Evolutionary conservation across 2,113 vertebrate genomes (phyloP), one percentile per base, ranked within the genome.

Genomic region (Candoia aspera): DNA sequence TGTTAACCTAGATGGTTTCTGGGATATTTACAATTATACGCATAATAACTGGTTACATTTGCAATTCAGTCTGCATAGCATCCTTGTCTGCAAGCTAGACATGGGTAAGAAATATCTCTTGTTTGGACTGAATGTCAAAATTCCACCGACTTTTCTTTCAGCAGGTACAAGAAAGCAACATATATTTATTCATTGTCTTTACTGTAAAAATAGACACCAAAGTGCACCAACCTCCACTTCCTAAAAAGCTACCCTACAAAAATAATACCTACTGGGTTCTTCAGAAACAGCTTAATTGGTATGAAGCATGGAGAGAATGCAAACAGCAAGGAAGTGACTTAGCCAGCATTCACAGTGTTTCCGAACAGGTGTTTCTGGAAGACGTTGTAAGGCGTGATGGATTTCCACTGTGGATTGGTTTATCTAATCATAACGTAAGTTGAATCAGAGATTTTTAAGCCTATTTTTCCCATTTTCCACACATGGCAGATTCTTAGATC

Each of bases 41-140:
- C 21, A 1, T 3, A 58, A 2, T 4, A 57, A 95, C 0, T 94
- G 95, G 94, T 97, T 96, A 0, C 91, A 92, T 89, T 88, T 93
- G 17, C 94, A 95, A 59, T 98, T 99, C 96, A 97, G 97, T 49
- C 98, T 98, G 91, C 97, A 96, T 84, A 97, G 97, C 90, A 97
- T 99, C 90, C 98, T 99, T 8, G 97, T 97, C 96, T 99, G 99
- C 96, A 99, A 99, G 97, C 97, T 99, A 0, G 99, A 99, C 96
- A 96, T 97, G 13, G 98, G 99, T 99, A 97, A 96, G 97, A 96
- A 53, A 4, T 19, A 26, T 37, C 8, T 88, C 10, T 62, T 54
- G 24, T 64, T n/a, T 60, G 29, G 11, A 62, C 53, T 92, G 86
- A 60, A 84, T 29, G 57, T 15, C 64, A 87, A 1, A 49, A 79